Conservation (phyloP, 1,140 invertebrate species). For the Euborellia annulipes region DNA sequence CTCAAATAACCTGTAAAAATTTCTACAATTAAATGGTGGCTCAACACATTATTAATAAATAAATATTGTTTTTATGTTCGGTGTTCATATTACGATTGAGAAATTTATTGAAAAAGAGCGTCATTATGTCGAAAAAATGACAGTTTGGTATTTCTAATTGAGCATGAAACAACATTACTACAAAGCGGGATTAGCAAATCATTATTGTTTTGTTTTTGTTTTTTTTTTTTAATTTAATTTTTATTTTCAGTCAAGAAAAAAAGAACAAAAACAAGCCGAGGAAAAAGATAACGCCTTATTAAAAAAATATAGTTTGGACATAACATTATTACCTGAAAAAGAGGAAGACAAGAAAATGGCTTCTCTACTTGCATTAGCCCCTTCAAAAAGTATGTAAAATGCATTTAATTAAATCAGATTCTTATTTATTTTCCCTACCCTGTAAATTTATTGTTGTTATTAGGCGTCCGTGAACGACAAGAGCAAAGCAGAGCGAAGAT, state of each 20-base stretch:
- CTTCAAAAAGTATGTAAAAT: conserved; percentile 24
- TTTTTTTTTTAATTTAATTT: conserved; percentile 14
- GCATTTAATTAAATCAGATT: neutral
- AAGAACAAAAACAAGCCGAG: conserved; percentile 50
- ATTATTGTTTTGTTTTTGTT: conserved; percentile 8
- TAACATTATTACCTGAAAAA: conserved; percentile 58
- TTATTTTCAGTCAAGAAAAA: conserved; percentile 48
- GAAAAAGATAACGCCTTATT: conserved; percentile 53
- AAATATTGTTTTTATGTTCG: too few relatives aligned
- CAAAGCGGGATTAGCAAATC: too few relatives aligned
- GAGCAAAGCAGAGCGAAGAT: conserved; percentile 32
- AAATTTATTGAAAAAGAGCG: too few relatives aligned
- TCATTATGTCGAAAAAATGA: too few relatives aligned
- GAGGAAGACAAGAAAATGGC: conserved; percentile 67
- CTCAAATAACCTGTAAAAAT: too few relatives aligned
- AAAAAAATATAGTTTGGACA: conserved; percentile 59
- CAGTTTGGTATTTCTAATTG: too few relatives aligned
- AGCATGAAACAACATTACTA: too few relatives aligned
- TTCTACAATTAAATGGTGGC: too few relatives aligned
- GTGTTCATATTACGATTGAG: too few relatives aligned
- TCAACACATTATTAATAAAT: too few relatives aligned
- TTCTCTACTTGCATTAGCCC: conserved; percentile 47
- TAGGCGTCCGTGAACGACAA: conserved; percentile 27
- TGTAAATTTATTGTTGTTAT: neutral
- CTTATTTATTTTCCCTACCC: neutral